Percentiles rank a stretch among this genome's conserved stretches.
phyloP scores from a whole-genome alignment of 2,888 invertebrate genomes.

The Pocota personata region DNA sequence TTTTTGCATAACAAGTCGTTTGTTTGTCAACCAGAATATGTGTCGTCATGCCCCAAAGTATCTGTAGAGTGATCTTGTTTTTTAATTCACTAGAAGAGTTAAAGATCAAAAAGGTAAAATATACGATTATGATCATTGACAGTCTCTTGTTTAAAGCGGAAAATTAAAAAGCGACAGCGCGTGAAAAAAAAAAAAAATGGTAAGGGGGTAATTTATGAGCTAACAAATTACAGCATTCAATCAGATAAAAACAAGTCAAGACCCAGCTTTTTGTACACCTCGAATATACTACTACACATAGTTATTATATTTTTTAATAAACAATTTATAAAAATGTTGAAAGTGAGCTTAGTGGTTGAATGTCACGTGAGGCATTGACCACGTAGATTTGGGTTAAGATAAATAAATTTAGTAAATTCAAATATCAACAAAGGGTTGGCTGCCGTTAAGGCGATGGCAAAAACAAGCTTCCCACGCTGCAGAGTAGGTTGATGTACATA shows the following conservation, averaged over 20 bases:
- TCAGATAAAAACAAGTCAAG: background rate
- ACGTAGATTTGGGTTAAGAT: too few species aligned
- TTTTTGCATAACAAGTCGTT: too few species aligned
- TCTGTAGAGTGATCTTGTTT: slow-evolving; percentile 10
- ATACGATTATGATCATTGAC: background rate
- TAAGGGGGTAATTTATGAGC: background rate
- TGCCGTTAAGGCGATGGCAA: background rate
- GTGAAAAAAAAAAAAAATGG: background rate
- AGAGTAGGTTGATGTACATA: background rate
- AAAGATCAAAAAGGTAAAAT: slow-evolving; percentile 30
- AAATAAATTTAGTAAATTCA: background rate
- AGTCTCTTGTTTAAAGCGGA: background rate
- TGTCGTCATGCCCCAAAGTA: slow-evolving; percentile 1
- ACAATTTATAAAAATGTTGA: too few species aligned
- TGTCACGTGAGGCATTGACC: background rate
- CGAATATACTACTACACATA: background rate
- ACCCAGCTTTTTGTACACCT: background rate
- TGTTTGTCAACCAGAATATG: background rate
- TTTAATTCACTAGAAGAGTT: slow-evolving; percentile 17
- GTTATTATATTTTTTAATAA: background rate
- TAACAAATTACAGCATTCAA: background rate
- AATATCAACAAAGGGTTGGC: background rate
- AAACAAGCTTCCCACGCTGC: background rate
- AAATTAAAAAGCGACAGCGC: background rate
- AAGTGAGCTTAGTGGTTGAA: background rate